These are phyloP conservation scores for Aspidapion aeneum DNA, from an alignment of 2,888 invertebrate genomes.

Conservation along the genomic window DNA sequence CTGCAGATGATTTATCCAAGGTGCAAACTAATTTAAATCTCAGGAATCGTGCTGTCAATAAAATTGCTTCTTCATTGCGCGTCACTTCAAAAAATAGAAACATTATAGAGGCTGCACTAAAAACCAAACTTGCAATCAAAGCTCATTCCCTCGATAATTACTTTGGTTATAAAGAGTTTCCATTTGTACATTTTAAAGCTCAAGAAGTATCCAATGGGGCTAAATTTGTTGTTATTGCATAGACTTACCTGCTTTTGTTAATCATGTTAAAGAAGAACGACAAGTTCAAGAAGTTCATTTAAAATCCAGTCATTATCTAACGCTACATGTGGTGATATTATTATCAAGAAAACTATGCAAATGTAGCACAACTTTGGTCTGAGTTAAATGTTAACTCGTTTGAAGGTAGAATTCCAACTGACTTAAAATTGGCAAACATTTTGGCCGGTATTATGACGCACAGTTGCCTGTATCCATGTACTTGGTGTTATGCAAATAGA, in stretches of 20 bases:
- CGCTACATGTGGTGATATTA: not conserved
- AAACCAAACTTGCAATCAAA: no score
- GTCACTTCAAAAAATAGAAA: not conserved
- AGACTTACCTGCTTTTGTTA: not conserved
- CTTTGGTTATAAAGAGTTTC: not conserved
- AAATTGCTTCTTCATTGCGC: not conserved
- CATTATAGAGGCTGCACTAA: no score
- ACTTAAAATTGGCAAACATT: no score
- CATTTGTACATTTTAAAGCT: not conserved
- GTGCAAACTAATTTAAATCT: not conserved
- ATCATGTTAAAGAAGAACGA: not conserved
- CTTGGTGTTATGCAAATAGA: not conserved
- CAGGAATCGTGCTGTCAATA: not conserved
- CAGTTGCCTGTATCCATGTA: not conserved
- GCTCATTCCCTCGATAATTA: not conserved
- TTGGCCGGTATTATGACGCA: not conserved
- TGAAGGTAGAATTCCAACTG: no score
- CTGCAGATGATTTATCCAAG: not conserved
- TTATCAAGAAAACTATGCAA: not conserved
- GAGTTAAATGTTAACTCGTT: not conserved
- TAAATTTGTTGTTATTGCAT: not conserved
- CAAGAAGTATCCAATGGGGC: not conserved
- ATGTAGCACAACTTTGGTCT: not conserved
- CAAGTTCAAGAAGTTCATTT: not conserved
- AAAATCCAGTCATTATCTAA: not conserved